Conservation (phyloP, 2,797 vertebrate species). For the Phalloptychus januarius region DNA sequence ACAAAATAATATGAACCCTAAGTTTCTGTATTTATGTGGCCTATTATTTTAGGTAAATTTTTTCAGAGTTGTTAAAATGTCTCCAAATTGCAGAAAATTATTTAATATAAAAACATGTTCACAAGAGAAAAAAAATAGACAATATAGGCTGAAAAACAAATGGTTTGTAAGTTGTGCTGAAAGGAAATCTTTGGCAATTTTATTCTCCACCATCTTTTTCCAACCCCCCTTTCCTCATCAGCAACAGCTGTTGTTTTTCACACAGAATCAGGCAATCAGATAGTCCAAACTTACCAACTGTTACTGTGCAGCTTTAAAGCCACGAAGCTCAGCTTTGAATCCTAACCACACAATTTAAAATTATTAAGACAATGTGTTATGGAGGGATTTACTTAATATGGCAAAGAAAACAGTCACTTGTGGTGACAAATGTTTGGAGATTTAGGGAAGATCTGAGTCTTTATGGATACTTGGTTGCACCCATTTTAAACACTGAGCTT, state of each 20-base stretch:
- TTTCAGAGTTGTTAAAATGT: background rate
- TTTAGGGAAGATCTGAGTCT: background rate
- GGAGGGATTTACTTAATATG: background rate
- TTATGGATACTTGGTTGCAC: background rate
- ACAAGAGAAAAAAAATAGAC: background rate
- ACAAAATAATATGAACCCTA: too few relatives aligned
- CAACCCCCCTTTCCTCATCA: slow-evolving; percentile 21
- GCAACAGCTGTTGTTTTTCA: slow-evolving; percentile 76
- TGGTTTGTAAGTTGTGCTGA: slow-evolving; percentile 18
- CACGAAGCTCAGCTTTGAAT: background rate
- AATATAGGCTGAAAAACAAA: background rate
- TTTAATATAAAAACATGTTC: background rate
- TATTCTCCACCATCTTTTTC: slow-evolving; percentile 15
- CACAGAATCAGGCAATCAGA: slow-evolving; percentile 39
- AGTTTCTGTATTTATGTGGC: too few relatives aligned
- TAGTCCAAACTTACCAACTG: slow-evolving; percentile 7
- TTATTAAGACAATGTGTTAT: background rate
- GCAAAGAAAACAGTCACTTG: background rate
- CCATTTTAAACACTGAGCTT: background rate
- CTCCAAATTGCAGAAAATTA: slow-evolving; percentile 3
- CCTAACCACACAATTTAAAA: background rate
- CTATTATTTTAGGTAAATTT: too few relatives aligned
- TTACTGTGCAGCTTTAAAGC: background rate
- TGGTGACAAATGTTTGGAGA: background rate
- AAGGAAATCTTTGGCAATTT: slow-evolving; percentile 8